These are phyloP conservation scores for Oenanthe oenanthe DNA, from an alignment of 2,113 vertebrate genomes.

Conservation along the genomic window DNA sequence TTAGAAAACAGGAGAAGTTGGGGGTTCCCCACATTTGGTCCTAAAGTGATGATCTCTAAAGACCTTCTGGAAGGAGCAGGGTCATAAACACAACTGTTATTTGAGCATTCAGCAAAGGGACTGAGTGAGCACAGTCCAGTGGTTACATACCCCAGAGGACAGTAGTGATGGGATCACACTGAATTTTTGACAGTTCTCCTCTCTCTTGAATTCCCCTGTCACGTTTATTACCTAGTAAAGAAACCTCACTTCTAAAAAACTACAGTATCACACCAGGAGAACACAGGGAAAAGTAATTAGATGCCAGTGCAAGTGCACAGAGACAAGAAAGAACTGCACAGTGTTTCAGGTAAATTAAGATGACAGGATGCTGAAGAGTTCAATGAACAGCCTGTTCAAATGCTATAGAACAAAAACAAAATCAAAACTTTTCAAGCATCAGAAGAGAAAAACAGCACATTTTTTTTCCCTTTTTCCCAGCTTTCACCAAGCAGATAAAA, in stretches of 20 bases:
- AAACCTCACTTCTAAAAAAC: background rate
- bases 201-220: background rate
- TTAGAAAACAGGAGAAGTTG: background rate
- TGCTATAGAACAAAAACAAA: background rate
- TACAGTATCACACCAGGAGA: background rate
- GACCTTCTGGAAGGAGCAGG: background rate
- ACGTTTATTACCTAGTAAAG: accelerated
- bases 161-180: accelerated
- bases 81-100: background rate
- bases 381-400: background rate
- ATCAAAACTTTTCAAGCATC: background rate
- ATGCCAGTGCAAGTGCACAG: background rate
- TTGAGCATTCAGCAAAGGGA: background rate
- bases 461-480: background rate
- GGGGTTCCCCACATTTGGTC: accelerated
- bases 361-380: background rate
- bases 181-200: background rate
- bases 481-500: background rate
- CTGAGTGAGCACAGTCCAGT: background rate
- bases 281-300: background rate
- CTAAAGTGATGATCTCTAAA: background rate
- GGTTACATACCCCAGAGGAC: background rate
- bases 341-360: background rate
- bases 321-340: background rate
- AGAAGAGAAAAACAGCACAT: background rate